These are phyloP conservation scores for Corticium candelabrum DNA, from an alignment of 37 sponge, comb jelly and placozoan species.

Conservation along the genomic window DNA sequence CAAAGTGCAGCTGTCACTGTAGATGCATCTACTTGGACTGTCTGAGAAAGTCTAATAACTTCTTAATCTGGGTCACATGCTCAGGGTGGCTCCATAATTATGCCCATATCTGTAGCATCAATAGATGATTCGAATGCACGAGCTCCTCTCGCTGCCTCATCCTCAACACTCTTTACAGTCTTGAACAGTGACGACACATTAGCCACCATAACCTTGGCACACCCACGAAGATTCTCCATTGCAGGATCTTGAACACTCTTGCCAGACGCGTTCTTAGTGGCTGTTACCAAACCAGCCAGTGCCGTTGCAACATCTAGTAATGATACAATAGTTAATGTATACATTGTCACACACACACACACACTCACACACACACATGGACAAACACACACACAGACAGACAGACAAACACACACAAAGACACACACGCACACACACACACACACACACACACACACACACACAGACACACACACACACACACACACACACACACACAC, in stretches of 20 bases:
- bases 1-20: too few species aligned
- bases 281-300: conserved; percentile 55
- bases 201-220: conserved; percentile 85
- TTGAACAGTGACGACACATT: conserved; percentile 80
- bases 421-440: conserved; percentile 16
- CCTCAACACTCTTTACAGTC: conserved; percentile 92
- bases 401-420: conserved; percentile 13
- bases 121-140: conserved; percentile 82
- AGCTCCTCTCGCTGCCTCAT: conserved; percentile 70
- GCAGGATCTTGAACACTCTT: conserved; percentile 69
- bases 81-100: too few species aligned
- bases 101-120: too few species aligned
- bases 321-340: conserved; percentile 74
- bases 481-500: conserved; percentile 14
- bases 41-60: too few species aligned
- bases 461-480: conserved; percentile 10
- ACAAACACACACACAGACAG: conserved; percentile 15
- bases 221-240: conserved; percentile 75
- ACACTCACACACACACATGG: conserved; percentile 11
- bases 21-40: too few species aligned
- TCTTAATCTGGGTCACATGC: too few species aligned
- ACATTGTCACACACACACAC: not conserved
- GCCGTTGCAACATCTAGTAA: conserved; percentile 89
- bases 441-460: not conserved
- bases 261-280: conserved; percentile 83